These are phyloP conservation scores for Nesidiocoris tenuis DNA, from an alignment of 2,888 invertebrate genomes.

Conservation along the genomic window DNA sequence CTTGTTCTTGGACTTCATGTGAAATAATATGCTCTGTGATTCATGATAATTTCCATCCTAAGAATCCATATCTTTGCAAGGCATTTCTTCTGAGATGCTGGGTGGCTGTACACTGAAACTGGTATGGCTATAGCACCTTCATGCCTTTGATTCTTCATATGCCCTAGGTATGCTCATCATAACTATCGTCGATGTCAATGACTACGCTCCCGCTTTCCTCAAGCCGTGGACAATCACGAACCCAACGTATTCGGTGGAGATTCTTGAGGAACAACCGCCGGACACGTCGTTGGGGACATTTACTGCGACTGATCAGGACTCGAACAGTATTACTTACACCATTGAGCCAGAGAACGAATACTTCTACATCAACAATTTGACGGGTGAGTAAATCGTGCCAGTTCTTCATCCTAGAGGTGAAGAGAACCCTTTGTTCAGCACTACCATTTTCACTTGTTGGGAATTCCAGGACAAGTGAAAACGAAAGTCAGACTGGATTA, in stretches of 20 bases:
- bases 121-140: too few relatives aligned
- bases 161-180: constrained; percentile 66
- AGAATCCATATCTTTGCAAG: too few relatives aligned
- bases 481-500: constrained; percentile 78
- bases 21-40: too few relatives aligned
- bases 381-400: constrained; percentile 59
- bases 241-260: constrained; percentile 65
- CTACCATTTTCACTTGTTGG: not conserved
- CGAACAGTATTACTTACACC: constrained; percentile 74
- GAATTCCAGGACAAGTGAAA: constrained; percentile 67
- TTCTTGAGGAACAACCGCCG: constrained; percentile 79
- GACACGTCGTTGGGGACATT: constrained; percentile 76
- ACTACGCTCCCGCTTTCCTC: constrained; percentile 63
- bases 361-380: constrained; percentile 77
- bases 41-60: too few relatives aligned
- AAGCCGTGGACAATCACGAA: constrained; percentile 70
- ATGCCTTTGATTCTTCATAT: too few relatives aligned
- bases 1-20: too few relatives aligned
- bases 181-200: constrained; percentile 63
- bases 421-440: not conserved
- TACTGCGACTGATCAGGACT: constrained; percentile 77
- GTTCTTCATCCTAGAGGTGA: not conserved
- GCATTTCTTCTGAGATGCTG: too few relatives aligned
- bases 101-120: too few relatives aligned
- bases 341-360: constrained; percentile 70